Percentiles rank a stretch among this genome's conserved stretches.
phyloP scores from a whole-genome alignment of 1,140 invertebrate genomes.

The Drosophila pseudoobscura region DNA sequence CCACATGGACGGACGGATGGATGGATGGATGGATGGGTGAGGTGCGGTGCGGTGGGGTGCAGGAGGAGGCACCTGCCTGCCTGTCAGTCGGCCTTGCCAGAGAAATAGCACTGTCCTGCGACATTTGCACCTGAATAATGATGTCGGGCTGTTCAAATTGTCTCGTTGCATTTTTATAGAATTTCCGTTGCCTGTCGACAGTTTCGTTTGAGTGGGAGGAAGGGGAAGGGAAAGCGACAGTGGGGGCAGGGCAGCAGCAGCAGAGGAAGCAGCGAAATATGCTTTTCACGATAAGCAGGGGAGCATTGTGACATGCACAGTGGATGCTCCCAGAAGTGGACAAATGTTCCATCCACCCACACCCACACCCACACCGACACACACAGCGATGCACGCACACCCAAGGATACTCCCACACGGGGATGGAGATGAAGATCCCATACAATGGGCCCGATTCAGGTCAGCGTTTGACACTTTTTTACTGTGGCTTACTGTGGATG shows the following conservation, averaged over 20 bases:
- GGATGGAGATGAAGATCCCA: background rate
- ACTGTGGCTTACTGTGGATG: conserved; percentile 1
- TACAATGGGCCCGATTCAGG: conserved; percentile 3
- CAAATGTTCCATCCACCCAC: background rate
- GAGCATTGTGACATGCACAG: conserved; percentile 15
- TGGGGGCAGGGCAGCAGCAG: background rate
- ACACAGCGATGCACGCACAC: too few relatives aligned
- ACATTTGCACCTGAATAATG: conserved; percentile 66
- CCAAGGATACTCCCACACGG: background rate
- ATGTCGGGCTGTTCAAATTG: conserved; percentile 51
- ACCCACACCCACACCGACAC: too few relatives aligned
- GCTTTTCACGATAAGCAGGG: conserved; percentile 23
- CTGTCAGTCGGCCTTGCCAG: conserved; percentile 30
- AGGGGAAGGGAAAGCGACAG: conserved; percentile 5
- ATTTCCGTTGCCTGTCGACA: conserved; percentile 49
- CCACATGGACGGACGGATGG: background rate
- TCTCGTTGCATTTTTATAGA: conserved; percentile 36
- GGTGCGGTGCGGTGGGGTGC: too few relatives aligned
- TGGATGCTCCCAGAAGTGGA: background rate
- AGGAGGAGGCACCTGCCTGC: background rate
- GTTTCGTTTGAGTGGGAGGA: conserved; percentile 55
- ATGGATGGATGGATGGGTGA: too few relatives aligned
- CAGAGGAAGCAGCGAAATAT: conserved; percentile 34
- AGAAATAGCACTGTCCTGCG: background rate
- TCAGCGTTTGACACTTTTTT: conserved; percentile 10